Conservation (phyloP, 2,797 vertebrate species). For the Mormyrops attenuatus region DNA sequence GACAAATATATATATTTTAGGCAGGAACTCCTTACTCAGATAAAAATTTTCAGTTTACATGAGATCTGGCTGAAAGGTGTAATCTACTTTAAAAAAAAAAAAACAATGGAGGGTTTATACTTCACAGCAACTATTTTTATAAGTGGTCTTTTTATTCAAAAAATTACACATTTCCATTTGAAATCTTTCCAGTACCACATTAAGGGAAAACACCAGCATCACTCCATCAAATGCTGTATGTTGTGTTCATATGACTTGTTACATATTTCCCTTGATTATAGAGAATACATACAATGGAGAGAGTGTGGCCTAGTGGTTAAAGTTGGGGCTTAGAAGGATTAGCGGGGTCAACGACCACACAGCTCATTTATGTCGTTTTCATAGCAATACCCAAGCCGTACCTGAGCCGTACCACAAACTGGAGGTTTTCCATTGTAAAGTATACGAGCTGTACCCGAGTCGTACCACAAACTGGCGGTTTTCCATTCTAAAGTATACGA, state of each 20-base stretch:
- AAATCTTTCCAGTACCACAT: background rate
- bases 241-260: background rate
- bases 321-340: background rate
- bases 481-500: too few species aligned
- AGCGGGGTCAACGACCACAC: background rate
- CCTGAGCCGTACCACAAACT: too few species aligned
- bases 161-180: background rate
- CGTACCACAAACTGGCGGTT: too few species aligned
- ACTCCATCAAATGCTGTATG: background rate
- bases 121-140: background rate
- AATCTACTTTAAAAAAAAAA: background rate
- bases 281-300: conserved; percentile 6
- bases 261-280: background rate
- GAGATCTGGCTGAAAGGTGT: background rate
- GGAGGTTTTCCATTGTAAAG: too few species aligned
- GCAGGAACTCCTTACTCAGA: background rate
- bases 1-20: background rate
- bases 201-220: background rate
- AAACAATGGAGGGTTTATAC: background rate
- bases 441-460: too few species aligned
- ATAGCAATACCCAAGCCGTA: background rate
- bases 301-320: conserved; percentile 18
- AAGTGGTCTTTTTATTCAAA: background rate
- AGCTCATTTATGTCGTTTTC: background rate
- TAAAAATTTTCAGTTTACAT: background rate